Evolutionary conservation across 2,113 vertebrate genomes (phyloP), one percentile per base, ranked within the genome.

Genomic region (Oreochromis spilurus): DNA sequence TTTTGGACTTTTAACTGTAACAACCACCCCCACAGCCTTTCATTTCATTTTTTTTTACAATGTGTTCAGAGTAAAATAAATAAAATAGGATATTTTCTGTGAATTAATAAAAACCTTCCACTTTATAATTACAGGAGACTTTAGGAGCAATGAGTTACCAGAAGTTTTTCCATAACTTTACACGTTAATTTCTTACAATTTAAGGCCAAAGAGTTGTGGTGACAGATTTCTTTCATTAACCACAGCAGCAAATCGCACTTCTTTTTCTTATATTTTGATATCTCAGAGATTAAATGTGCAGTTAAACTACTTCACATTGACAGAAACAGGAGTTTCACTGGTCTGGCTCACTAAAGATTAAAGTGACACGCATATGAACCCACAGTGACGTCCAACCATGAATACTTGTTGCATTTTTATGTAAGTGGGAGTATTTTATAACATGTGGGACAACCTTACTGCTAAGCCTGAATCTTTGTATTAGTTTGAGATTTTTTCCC

Each of bases 291-390:
- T 38, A 65, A 65, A 38, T 65, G 60, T 65, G 60, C 60, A 65
- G 60, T 65, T 38, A 2, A 65, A 65, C 60, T 65, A 65, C 17
- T 19, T 7, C 58, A 36, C 60, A 65, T 6, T 8, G 4, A 58
- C 7, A 58, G 55, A 58, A 58, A 58, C 7, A 16, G 55, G 55
- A 9, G 13, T 9, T 58, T 58, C 55, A 58, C 24, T 7, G 3
- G 55, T 58, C 1, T 58, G 55, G 14, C 55, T 58, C 55, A 58
- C 9, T 65, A 38, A 38, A 65, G 60, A 3, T 65, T 34, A 65
- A 21, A 65, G 34, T 38, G 34, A 2, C 0, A 38, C 4, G 0
- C n/a, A 38, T 38, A 65, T 2, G 4, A 38, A 21, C 6, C 19
- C 34, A 5, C 2, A 38, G 21, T 65, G 34, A 38, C 2, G 6